Evolutionary conservation across 2,113 vertebrate species (phyloP).

Genomic region (Lepisosteus osseus): DNA sequence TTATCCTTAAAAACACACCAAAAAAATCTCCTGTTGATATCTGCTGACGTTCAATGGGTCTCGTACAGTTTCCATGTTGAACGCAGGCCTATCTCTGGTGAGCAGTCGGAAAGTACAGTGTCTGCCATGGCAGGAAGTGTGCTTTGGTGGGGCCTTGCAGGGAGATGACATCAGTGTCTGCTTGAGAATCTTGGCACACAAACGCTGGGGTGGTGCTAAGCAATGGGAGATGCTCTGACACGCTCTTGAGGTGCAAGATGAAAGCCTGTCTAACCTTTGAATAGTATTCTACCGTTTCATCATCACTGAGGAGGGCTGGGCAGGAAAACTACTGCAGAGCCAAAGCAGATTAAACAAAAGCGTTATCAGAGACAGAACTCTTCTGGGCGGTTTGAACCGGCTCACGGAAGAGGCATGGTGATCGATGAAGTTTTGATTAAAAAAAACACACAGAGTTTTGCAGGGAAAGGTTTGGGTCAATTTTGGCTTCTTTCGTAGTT

Average conservation of each 20-base stretch:
- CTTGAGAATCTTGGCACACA: neutral
- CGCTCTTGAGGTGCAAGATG: neutral
- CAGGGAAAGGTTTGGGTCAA: too few species aligned
- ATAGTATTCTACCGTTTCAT: neutral
- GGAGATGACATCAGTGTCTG: constrained; percentile 16
- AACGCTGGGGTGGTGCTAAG: neutral
- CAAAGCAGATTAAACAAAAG: neutral
- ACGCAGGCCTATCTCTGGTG: constrained; percentile 15
- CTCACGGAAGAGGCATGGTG: neutral
- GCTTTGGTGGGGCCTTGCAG: constrained; percentile 8
- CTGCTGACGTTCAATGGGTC: neutral
- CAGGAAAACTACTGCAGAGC: neutral
- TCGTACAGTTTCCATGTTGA: neutral
- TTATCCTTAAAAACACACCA: neutral
- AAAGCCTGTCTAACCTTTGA: constrained; percentile 2
- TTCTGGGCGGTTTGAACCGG: neutral
- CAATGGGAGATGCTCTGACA: neutral
- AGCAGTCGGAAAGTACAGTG: constrained; percentile 15
- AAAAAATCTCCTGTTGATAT: neutral
- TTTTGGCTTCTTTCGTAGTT: too few species aligned
- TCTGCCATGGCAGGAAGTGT: constrained; percentile 11
- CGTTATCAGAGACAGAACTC: neutral
- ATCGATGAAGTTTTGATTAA: too few species aligned
- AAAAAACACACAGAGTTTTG: too few species aligned
- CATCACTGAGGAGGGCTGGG: neutral